Evolutionary conservation across 2,113 vertebrate species (phyloP), one percentile per base, ranked within the genome.

Genomic region (Dromaius novaehollandiae): DNA sequence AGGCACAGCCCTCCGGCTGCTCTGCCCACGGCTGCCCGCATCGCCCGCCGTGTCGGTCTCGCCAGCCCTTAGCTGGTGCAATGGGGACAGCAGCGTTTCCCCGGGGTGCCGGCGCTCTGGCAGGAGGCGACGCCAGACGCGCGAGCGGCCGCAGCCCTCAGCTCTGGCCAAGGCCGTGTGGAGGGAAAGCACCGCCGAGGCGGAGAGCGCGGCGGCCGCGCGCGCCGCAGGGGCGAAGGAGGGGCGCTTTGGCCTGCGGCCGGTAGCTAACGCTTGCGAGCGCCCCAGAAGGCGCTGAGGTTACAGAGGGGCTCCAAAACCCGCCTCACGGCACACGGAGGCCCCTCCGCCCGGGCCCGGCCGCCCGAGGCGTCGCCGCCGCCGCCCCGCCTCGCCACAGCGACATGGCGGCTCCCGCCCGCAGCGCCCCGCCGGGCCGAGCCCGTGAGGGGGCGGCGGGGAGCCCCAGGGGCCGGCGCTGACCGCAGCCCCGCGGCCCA

Each of bases 221-320:
- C 25, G 12, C 53, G 13, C 53, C 7, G 55, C 8, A 30, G 28
- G 55, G 13, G 68, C 6, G 75, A 56, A 42, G 69, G 40, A 40
- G n/a, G 42, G 64, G 36, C 1, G 0, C 24, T 75, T 28, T 0
- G 11, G 1, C 0, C 2, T 9, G 63, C 48, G 28, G 78, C 38
- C 32, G 11, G 40, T 5, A 6, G 3, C 21, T 44, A 68, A 16
- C 1, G 1, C 48, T 64, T 38, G 24, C 1, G 1, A 30, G 25
- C 4, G 11, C 42, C 71, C 44, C 30, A 3, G 53, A 69, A 58
- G 64, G 18, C 7, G 13, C 36, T 44, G 8, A 7, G 0, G 25
- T 11, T 26, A 8, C 8, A 65, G 50, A 26, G 25, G 2, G 0
- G 4, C 58, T 74, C 50, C 30, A 7, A 28, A 60, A 25, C 42